Evolutionary conservation across 2,113 vertebrate genomes (phyloP).

Genomic region (Vombatus ursinus): DNA sequence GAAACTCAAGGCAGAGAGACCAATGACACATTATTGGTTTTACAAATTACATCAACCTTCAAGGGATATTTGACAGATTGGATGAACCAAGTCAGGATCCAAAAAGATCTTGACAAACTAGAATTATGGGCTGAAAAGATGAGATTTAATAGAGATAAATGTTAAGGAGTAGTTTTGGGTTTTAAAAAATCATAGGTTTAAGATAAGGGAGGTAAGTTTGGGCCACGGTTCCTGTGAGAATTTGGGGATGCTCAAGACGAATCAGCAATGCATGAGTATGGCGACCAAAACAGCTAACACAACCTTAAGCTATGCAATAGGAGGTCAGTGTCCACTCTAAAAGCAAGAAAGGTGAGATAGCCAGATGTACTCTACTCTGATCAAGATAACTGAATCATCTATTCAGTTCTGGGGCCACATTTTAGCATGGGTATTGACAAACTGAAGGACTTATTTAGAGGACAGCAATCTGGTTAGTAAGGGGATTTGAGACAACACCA

Average conservation of each 20-base stretch:
- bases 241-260: not conserved
- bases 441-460: not conserved
- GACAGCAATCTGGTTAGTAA: not conserved
- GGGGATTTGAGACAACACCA: not conserved
- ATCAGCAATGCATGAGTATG: not conserved
- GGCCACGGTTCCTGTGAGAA: not conserved
- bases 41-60: not conserved
- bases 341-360: not conserved
- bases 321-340: not conserved
- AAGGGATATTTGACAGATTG: not conserved
- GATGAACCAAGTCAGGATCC: not conserved
- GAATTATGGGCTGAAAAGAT: not conserved
- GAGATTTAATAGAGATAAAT: not conserved
- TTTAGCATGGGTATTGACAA: not conserved
- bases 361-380: not conserved
- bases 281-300: not conserved
- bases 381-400: not conserved
- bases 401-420: not conserved
- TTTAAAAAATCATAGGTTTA: not conserved
- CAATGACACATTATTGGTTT: not conserved
- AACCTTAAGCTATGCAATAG: not conserved
- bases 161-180: not conserved
- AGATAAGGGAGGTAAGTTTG: not conserved
- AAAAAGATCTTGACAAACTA: not conserved
- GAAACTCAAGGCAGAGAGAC: not conserved